Evolutionary conservation across 2,888 invertebrate species (phyloP), one percentile per base, ranked within the genome.

Genomic region (Acholoe squamosa): DNA sequence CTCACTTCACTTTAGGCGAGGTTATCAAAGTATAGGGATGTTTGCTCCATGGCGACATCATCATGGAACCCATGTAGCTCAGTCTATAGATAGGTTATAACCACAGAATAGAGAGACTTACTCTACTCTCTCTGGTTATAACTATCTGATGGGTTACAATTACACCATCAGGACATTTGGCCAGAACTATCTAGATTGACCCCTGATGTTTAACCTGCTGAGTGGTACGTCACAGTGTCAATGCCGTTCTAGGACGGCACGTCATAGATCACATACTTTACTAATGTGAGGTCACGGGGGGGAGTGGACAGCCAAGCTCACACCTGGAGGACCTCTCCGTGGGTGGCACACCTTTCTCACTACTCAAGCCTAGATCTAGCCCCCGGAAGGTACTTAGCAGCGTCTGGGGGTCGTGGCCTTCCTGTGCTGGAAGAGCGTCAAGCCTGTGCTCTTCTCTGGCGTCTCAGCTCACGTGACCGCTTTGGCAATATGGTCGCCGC

Each of bases 291-390:
- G 71, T 71, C 71, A 71, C 71, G 25, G 14, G 71, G n/a, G 31
- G 7, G 71, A 71, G 71, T 28, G 31, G 28, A 28, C 25, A 25
- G 25, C 31, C 12, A 3, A 22, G 25, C 71, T 71, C 71, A 25
- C 71, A 71, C 71, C 71, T 71, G 71, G 71, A 71, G 16, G 43
- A 71, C 71, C 25, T 71, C 28, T 71, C 71, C 71, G 71, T 71
- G 71, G 71, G 71, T n/a, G 71, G 71, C 71, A 28, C 28, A 28
- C 71, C 71, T 71, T 71, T 71, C 0, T 28, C 71, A 71, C 71
- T 71, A 25, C 28, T 28, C 25, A 0, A 71, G 28, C 71, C 25
- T 25, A 71, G 71, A 25, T n/a, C 25, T 28, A 28, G 71, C 14
- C 28, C 1, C 71, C 14, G 25, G n/a, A n/a, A n/a, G 14, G 7